These are phyloP conservation scores for Parthenolecanium corni DNA, from an alignment of 2,888 invertebrate genomes.

Conservation along the genomic window DNA sequence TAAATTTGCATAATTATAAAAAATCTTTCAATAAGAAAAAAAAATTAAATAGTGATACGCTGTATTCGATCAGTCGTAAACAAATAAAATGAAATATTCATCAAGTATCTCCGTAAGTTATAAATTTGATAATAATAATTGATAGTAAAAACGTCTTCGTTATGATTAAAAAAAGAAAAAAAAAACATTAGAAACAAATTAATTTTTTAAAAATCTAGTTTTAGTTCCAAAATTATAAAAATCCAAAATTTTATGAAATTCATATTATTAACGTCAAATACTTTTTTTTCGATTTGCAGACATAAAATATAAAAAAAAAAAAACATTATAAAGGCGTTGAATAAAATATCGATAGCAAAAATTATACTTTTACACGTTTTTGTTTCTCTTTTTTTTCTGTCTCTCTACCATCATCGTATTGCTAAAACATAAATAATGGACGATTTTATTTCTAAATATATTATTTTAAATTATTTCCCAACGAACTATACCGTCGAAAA, in stretches of 20 bases:
- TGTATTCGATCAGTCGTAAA: neutral
- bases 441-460: neutral
- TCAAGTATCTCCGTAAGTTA: no score
- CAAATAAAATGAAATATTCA: no score
- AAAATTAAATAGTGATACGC: neutral
- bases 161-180: neutral
- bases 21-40: neutral
- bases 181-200: neutral
- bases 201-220: neutral
- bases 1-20: neutral
- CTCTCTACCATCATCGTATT: no score
- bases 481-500: neutral
- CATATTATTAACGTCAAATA: no score
- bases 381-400: no score
- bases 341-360: neutral
- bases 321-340: neutral
- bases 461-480: neutral
- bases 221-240: no score
- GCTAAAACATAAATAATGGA: neutral
- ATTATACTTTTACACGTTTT: no score
- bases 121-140: no score
- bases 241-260: no score
- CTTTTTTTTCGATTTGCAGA: no score
- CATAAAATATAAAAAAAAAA: neutral
- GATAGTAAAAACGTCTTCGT: no score